phyloP scores from a whole-genome alignment of 2,888 invertebrate species.

The Ochlodes sylvanus region DNA sequence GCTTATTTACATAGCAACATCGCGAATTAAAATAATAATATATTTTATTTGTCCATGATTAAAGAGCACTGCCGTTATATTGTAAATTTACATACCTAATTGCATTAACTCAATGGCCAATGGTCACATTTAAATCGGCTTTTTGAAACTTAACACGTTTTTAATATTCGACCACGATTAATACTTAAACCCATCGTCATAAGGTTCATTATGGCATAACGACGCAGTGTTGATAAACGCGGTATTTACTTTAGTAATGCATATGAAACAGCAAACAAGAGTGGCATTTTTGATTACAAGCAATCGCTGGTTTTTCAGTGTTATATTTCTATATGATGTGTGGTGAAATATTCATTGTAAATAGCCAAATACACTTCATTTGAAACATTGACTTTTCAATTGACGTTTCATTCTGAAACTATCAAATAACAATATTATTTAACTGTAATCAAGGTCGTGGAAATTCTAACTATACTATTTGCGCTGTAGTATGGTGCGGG shows the following conservation, averaged over 20 bases:
- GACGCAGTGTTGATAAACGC: neutral
- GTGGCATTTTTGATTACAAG: constrained; percentile 10
- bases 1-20: neutral
- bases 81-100: constrained; percentile 33
- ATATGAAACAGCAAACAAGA: constrained; percentile 18
- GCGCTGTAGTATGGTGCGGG: too few species aligned
- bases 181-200: neutral
- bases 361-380: too few species aligned
- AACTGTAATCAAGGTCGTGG: too few species aligned
- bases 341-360: neutral
- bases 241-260: constrained; percentile 20
- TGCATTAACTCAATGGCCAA: constrained; percentile 24
- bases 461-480: too few species aligned
- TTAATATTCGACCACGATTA: neutral
- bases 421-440: too few species aligned
- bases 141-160: constrained; percentile 24
- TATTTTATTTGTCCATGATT: constrained; percentile 24
- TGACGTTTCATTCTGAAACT: too few species aligned
- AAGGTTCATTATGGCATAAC: constrained; percentile 11
- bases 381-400: too few species aligned
- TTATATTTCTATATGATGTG: neutral
- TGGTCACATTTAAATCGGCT: constrained; percentile 21
- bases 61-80: constrained; percentile 20
- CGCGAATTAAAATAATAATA: constrained; percentile 16
- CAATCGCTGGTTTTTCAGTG: neutral